Base-by-base conservation (phyloP, 2,113 vertebrate species). In the Miniopterus natalensis region DNA sequence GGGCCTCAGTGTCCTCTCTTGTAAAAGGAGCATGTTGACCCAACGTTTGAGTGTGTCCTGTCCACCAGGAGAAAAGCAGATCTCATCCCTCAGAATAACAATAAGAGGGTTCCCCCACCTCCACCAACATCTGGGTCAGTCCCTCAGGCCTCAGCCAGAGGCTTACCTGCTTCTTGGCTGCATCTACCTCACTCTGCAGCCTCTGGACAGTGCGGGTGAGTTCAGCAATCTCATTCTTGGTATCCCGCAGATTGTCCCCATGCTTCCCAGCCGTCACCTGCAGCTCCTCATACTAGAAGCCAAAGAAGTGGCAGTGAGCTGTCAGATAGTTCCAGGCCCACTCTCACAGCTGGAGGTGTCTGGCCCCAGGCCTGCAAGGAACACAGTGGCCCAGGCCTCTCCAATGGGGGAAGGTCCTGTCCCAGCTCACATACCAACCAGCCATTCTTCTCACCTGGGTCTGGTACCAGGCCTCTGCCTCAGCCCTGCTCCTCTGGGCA, bases 401-500 rank as follows among this genome's bases (percentile, higher is more conserved):
- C 42, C 18, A 5, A 1, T 29, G 12, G 27, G 8, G 20, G 23
- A 61, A 27, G 61, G 23, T 53, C 10, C 66, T 49, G 3, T 3
- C 27, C 53, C 53, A 70, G 87, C 23, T 53, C 42, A 17, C 20
- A 66, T 2, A 21, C 14, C 84, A 83, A 27, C 40, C 73, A 20
- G 36, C 2, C 7, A 1, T 17, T 68, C 55, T 40, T 6, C 91
- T 97, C 97, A 99, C 99, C 98, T 99, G 99, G 96, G 66, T 99
- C 91, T 99, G 99, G 98, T 99, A 99, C 99, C 99, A 99, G 11
- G 98, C 97, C 95, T 99, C 99, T 0, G 99, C 99, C 94, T 99
- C 99, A 0, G 99, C 99, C 0, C 99, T 98, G 97, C 99, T 99
- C 27, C 84, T 98, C 92, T 98, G 98, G 0, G 99, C 99, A 0